Evolutionary conservation across 2,888 invertebrate genomes (phyloP), one percentile per base, ranked within the genome.

Genomic region (Nowickia ferox): DNA sequence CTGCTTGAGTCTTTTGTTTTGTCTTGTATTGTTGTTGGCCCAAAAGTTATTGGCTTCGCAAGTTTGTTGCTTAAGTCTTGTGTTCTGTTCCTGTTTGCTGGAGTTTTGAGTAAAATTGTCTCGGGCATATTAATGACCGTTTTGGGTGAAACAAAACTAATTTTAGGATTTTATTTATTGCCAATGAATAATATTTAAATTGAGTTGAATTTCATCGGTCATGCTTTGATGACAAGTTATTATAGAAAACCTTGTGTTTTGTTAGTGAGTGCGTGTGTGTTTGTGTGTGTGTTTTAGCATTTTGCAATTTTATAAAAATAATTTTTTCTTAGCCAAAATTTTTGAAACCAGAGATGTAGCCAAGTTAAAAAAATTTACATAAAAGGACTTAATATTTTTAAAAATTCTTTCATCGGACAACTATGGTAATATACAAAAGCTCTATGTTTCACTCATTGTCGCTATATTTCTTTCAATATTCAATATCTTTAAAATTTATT

Each of bases 41-140:
- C 17, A 38, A 55, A 53, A 53, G 13, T 2, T 9, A 22, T 5
- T 30, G 30, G 30, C 30, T 30, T 30, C 30, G 30, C 1, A 63
- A 55, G 84, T 75, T 78, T 81, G 75, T 72, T 42, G 66, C 77
- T 80, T 66, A 76, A 76, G 53, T 84, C 81, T 86, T 69, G 57
- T 13, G 77, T 81, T 65, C 59, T 15, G 38, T 61, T 53, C 42
- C 10, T 57, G 38, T 42, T 4, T 40, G 2, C 19, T 22, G 1
- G 38, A 17, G 17, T 66, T 59, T n/a, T 42, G 9, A 57, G 11
- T 9, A n/a, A 53, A 51, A 44, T 19, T 69, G 77, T 71, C 57
- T 71, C 57, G 10, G 72, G 78, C 77, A 84, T 78, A 72, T 59
- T 72, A 84, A 84, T 84, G 78, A 59, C 38, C 48, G 40, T 78